Conservation (phyloP, 1,140 invertebrate species). For the Chymomyza costata region DNA sequence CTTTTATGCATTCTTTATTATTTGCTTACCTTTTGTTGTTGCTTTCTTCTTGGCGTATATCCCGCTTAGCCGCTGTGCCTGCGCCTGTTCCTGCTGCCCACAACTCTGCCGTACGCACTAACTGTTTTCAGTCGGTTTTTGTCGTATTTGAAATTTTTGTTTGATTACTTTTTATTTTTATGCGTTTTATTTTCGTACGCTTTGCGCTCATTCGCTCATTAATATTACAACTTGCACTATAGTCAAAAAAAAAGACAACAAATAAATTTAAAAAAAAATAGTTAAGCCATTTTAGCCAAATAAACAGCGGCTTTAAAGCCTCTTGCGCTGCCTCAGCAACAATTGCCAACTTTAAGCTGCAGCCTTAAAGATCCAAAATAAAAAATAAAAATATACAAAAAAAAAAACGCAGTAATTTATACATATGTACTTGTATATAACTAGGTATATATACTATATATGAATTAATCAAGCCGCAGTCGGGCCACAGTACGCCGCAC, state of each 20-base stretch:
- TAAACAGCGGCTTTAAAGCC: constrained; percentile 2
- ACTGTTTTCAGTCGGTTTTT: constrained; percentile 8
- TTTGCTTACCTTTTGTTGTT: constrained; percentile 11
- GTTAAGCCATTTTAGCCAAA: constrained; percentile 30
- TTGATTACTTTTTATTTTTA: constrained; percentile 31
- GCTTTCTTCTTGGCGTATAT: not conserved
- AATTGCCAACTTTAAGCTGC: constrained; percentile 34
- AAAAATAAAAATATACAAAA: constrained; percentile 21
- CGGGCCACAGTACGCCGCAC: no score
- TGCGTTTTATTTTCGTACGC: constrained; percentile 37
- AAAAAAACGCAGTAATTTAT: constrained; percentile 7
- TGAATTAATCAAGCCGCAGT: constrained; percentile 14
- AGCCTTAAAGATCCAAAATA: constrained; percentile 6
- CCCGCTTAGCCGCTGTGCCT: no score
- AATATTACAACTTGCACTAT: no score
- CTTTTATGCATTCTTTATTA: constrained; percentile 12
- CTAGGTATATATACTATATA: constrained; percentile 9
- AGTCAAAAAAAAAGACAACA: constrained; percentile 31
- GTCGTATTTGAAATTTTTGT: constrained; percentile 3
- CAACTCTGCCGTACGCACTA: no score
- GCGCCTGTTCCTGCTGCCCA: no score
- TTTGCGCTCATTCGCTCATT: constrained; percentile 31
- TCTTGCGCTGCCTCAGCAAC: constrained; percentile 17
- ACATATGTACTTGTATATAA: not conserved
- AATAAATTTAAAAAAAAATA: constrained; percentile 26